A percentile compares a stretch with the other conserved stretches of the same genome.
Conservation (phyloP, 2,113 vertebrate genomes). For the Rallus limicola region DNA sequence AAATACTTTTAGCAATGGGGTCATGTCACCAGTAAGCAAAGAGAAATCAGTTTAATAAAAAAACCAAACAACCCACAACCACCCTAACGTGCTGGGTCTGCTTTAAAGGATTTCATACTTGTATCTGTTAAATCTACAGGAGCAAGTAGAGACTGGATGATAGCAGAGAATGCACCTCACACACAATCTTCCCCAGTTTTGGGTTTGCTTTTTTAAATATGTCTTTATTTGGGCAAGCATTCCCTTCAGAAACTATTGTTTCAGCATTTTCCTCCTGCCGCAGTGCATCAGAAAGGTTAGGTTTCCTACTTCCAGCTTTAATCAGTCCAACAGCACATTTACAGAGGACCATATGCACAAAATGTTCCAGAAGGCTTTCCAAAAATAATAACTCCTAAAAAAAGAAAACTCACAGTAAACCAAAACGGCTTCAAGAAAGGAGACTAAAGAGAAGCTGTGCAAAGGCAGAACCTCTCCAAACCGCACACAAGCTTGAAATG, state of each 20-base stretch:
- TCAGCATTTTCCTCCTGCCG: background rate
- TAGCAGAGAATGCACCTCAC: background rate
- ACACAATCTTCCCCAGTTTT: background rate
- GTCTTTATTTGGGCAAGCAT: background rate
- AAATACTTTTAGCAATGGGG: background rate
- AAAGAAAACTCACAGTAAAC: conserved; percentile 55
- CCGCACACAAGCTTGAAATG: background rate
- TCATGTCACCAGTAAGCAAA: background rate
- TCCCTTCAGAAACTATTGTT: conserved; percentile 39
- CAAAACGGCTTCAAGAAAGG: conserved; percentile 12
- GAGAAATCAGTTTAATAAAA: background rate
- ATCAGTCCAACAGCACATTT: conserved; percentile 71
- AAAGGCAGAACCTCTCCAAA: background rate
- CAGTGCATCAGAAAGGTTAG: conserved; percentile 11
- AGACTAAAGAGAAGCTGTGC: background rate
- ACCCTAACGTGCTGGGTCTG: too few species aligned
- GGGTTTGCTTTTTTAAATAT: background rate
- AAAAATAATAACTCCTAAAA: conserved; percentile 73
- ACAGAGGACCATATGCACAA: conserved; percentile 56
- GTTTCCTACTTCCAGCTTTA: conserved; percentile 63
- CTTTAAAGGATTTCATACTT: background rate
- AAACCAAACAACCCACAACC: too few species aligned
- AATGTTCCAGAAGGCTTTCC: conserved; percentile 74
- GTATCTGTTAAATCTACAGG: background rate
- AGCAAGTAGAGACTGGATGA: background rate